Evolutionary conservation across 2,113 vertebrate genomes (phyloP), one percentile per base, ranked within the genome.

Genomic region (Euleptes europaea): DNA sequence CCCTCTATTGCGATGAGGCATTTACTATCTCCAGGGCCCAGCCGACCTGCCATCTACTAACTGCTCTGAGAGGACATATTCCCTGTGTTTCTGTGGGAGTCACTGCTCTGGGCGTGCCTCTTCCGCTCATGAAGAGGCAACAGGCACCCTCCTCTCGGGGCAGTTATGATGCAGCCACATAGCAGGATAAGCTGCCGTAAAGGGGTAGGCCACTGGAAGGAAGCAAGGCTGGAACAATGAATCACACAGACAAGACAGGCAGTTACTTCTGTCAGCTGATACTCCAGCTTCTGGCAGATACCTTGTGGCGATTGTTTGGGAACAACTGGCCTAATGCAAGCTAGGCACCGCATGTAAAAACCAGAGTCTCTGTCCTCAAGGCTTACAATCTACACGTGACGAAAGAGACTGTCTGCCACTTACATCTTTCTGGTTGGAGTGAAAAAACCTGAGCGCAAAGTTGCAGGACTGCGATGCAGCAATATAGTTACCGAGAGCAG

Each of bases 401-500:
- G 5, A 28, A 63, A 63, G 26, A 28, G 23, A 63, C 23, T 10
- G 26, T 10, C 60, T 21, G 28, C 85, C 90, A 98, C 98, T 98
- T 96, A 99, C 98, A 99, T 99, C 99, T 99, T 99, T 99, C 97
- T 99, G 99, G 97, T 99, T 99, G 80, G 99, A 99, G 97, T 99
- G 99, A 97, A 99, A 99, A 98, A 99, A 99, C 97, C 98, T 98
- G 98, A 99, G 98, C 91, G 98, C 98, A 94, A 99, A 99, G 90
- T 99, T 99, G 95, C 97, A 99, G 88, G 99, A 97, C 90, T 99
- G 98, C 88, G 98, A 98, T 73, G 99, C 98, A 94, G 98, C 98
- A 92, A 98, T 95, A 2, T 99, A 99, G 87, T 99, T 98, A 93
- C 99, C 99, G 95, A 99, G 91, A 1, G 98, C 94, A 92, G 96